Percentiles rank a stretch among this genome's conserved stretches.
Evolutionary conservation across 2,888 invertebrate species (phyloP).

Genomic region (Drosophila subsilvestris): DNA sequence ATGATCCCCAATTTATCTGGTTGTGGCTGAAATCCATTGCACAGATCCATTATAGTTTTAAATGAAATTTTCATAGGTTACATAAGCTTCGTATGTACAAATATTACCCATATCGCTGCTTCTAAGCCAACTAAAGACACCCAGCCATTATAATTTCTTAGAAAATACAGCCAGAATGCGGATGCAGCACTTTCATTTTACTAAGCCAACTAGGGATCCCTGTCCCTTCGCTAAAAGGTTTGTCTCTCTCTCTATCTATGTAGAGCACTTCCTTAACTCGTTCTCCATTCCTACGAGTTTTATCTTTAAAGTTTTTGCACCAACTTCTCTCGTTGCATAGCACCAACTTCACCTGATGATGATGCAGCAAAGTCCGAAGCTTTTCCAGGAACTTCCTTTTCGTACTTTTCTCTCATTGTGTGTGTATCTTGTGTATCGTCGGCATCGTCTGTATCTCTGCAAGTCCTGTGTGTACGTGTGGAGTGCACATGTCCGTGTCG

Average conservation of each 20-base stretch:
- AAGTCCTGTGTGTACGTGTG: constrained; percentile 37
- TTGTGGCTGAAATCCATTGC: no score
- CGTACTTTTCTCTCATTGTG: constrained; percentile 10
- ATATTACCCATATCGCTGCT: no score
- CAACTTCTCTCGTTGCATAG: constrained; percentile 15
- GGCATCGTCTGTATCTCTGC: neutral
- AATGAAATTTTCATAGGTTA: no score
- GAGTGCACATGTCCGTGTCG: constrained; percentile 56
- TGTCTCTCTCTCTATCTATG: constrained; percentile 1
- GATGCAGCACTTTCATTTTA: no score
- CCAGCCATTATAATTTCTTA: no score
- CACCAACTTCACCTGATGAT: constrained; percentile 27
- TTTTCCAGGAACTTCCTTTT: constrained; percentile 17
- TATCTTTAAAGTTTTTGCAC: constrained; percentile 68
- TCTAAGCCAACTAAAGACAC: no score
- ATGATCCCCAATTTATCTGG: no score
- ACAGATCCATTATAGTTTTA: no score
- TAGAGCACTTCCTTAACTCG: constrained; percentile 43
- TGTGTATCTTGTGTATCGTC: neutral
- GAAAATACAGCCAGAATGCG: no score
- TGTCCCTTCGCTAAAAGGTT: no score
- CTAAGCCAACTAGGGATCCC: neutral
- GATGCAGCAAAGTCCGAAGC: constrained; percentile 25
- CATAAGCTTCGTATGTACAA: no score
- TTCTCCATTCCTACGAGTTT: constrained; percentile 45